Conservation (phyloP, 2,113 vertebrate species). For the Calyptomena viridis region DNA sequence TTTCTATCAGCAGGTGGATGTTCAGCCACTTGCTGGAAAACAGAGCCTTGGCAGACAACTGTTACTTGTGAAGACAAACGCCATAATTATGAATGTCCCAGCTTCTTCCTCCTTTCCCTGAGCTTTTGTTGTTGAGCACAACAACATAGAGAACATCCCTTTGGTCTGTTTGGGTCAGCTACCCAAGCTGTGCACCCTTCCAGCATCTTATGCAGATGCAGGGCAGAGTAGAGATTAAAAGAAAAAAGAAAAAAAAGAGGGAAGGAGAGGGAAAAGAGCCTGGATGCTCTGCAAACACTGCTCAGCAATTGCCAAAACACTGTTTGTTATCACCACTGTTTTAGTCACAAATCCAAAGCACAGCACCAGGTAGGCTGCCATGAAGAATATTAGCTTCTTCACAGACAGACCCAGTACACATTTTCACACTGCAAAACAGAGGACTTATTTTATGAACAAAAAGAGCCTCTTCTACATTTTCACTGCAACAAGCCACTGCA, state of each 20-base stretch:
- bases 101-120: not conserved
- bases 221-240: not conserved
- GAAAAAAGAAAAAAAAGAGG: rapidly evolving
- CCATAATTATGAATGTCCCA: not conserved
- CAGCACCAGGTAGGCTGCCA: not conserved
- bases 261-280: not conserved
- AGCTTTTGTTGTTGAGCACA: not conserved
- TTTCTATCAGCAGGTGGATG: not conserved
- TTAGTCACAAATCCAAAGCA: not conserved
- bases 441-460: not conserved
- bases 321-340: not conserved
- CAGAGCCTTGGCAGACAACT: not conserved
- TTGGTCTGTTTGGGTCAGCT: not conserved
- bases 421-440: not conserved
- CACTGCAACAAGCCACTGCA: not conserved
- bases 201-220: not conserved
- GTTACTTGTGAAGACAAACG: not conserved
- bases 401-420: not conserved
- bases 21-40: not conserved
- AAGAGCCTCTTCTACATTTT: not conserved
- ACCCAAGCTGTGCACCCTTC: not conserved
- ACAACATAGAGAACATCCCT: not conserved
- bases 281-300: not conserved
- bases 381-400: not conserved
- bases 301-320: not conserved